phyloP scores from a whole-genome alignment of 1,140 invertebrate species.

The Drosophila sulfurigaster region DNA sequence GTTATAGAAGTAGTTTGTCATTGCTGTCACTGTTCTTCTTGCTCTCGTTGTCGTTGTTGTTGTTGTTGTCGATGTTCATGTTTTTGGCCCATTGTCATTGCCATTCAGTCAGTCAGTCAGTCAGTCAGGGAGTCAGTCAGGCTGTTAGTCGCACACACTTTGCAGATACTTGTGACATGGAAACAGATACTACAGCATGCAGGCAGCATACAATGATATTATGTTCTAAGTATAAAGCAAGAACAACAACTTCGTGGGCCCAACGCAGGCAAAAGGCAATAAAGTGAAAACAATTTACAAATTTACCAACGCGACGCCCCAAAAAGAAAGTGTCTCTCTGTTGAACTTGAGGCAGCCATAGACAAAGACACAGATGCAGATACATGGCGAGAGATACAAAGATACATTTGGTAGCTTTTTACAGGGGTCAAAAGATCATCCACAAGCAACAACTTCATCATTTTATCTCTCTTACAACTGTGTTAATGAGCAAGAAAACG shows the following conservation, averaged over 20 bases:
- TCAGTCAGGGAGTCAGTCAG: conserved; percentile 41
- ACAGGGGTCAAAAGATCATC: conserved; percentile 25
- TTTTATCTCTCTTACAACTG: not conserved
- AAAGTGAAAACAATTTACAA: conserved; percentile 48
- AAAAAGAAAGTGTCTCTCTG: conserved; percentile 48
- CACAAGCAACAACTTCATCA: not conserved
- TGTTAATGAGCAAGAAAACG: conserved; percentile 34
- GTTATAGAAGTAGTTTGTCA: conserved; percentile 10
- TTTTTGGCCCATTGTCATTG: conserved; percentile 52
- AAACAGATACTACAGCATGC: conserved; percentile 18
- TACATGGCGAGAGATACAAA: conserved; percentile 3
- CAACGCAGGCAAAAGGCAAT: conserved; percentile 49
- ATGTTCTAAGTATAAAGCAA: conserved; percentile 39
- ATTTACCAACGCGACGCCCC: conserved; percentile 47
- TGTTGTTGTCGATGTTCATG: conserved; percentile 3
- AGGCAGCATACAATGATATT: not conserved
- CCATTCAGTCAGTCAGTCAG: conserved; percentile 41
- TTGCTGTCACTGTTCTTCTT: conserved; percentile 1
- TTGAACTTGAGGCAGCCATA: conserved; percentile 22
- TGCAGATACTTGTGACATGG: conserved; percentile 15
- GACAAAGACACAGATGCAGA: not conserved
- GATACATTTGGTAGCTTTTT: conserved; percentile 11
- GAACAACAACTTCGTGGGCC: conserved; percentile 23
- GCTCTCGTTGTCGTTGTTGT: conserved; percentile 2
- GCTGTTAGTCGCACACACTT: conserved; percentile 60